phyloP scores from a whole-genome alignment of 2,797 vertebrate genomes.

The Acipenser oxyrinchus region DNA sequence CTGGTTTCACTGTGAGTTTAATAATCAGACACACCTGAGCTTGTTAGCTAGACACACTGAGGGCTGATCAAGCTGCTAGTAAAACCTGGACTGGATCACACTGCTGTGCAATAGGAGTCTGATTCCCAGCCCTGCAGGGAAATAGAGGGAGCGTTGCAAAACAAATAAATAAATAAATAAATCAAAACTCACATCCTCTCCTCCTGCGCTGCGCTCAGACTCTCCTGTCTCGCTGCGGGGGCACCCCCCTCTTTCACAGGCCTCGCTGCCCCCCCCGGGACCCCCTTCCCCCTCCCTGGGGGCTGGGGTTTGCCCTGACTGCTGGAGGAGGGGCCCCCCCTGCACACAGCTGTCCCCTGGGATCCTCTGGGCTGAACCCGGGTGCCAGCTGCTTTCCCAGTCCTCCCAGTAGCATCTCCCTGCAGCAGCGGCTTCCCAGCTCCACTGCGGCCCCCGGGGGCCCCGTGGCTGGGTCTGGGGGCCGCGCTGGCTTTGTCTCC shows the following conservation, averaged over 20 bases:
- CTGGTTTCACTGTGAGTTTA: neutral
- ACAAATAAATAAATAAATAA: neutral
- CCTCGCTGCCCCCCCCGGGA: neutral
- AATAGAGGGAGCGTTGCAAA: neutral
- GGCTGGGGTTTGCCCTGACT: neutral
- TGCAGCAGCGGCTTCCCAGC: too few species aligned
- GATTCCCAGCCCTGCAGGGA: too few species aligned
- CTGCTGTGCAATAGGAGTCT: too few species aligned
- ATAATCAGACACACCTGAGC: too few species aligned
- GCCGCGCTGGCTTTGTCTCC: too few species aligned
- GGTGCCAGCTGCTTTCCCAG: too few species aligned
- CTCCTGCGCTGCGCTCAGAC: conserved; percentile 47
- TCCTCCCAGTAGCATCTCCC: too few species aligned
- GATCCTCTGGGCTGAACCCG: neutral
- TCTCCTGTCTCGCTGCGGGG: conserved; percentile 33
- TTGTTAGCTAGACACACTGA: neutral
- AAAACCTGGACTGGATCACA: neutral
- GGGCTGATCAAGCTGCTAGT: too few species aligned
- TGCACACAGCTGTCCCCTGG: neutral
- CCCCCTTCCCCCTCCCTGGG: neutral
- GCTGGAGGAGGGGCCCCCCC: too few species aligned
- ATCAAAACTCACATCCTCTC: conserved; percentile 57
- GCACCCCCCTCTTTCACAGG: neutral
- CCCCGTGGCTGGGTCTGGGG: too few species aligned
- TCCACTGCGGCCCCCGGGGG: too few species aligned